phyloP scores from a whole-genome alignment of 2,888 invertebrate species.

The Nudaria mundana region DNA sequence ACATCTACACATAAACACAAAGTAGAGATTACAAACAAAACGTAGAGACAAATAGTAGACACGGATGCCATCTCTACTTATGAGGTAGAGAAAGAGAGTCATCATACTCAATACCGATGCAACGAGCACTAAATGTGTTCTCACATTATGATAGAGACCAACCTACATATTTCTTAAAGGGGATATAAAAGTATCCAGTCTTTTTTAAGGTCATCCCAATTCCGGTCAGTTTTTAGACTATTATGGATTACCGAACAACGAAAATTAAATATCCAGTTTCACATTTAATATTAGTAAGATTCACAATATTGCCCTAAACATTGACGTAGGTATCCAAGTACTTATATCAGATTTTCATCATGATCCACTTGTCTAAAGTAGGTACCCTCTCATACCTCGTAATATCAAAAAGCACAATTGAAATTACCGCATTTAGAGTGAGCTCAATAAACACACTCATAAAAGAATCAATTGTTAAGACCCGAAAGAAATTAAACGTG shows the following conservation, averaged over 20 bases:
- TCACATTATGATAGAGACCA: slow-evolving; percentile 54
- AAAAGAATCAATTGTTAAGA: slow-evolving; percentile 77
- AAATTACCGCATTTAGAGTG: slow-evolving; percentile 69
- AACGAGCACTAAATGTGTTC: slow-evolving; percentile 61
- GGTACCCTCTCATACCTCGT: slow-evolving; percentile 24
- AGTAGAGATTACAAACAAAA: slow-evolving; percentile 51
- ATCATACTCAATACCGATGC: no score
- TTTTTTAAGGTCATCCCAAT: no score
- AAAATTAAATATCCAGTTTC: no score
- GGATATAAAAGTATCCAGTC: no score
- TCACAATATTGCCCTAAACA: not conserved
- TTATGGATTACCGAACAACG: no score
- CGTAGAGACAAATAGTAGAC: slow-evolving; percentile 44
- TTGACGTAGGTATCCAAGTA: no score
- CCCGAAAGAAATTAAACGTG: slow-evolving; percentile 79
- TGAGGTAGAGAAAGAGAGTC: no score
- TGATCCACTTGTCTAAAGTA: slow-evolving; percentile 25
- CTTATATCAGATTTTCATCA: slow-evolving; percentile 12
- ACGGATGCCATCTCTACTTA: no score
- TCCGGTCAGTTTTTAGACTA: no score
- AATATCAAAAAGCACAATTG: slow-evolving; percentile 58
- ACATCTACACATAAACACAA: slow-evolving; percentile 43
- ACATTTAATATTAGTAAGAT: no score
- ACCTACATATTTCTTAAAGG: no score
- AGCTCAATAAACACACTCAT: slow-evolving; percentile 79